Conservation (phyloP, 2,797 vertebrate genomes). For the Neosalanx taihuensis region DNA sequence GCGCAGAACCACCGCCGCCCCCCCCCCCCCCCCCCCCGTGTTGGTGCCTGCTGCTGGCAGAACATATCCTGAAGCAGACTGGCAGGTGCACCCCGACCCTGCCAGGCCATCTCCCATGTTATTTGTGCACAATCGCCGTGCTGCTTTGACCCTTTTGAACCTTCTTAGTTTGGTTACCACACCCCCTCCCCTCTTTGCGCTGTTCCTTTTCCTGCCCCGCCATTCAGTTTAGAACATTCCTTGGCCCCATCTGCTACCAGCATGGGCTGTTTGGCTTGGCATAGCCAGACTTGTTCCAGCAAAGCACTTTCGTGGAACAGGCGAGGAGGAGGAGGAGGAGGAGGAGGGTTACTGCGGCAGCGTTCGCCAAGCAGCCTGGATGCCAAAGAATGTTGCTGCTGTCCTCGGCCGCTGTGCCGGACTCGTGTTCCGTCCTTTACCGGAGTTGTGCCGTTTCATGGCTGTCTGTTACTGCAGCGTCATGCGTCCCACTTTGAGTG, state of each 20-base stretch:
- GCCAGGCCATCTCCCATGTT: conserved; percentile 31
- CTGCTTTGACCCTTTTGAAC: conserved; percentile 10
- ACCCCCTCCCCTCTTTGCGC: conserved; percentile 50
- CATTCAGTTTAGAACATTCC: conserved; percentile 69
- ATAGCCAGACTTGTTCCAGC: conserved; percentile 66
- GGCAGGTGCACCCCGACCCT: conserved; percentile 35
- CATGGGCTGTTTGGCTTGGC: conserved; percentile 75
- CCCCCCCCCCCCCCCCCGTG: no score
- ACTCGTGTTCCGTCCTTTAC: conserved; percentile 36
- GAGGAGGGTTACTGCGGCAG: conserved; percentile 62
- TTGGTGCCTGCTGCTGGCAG: conserved; percentile 50
- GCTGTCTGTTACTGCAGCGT: neutral
- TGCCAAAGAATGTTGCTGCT: conserved; percentile 56
- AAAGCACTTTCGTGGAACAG: conserved; percentile 66
- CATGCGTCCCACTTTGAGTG: neutral
- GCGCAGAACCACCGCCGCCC: conserved; percentile 57
- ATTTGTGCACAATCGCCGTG: conserved; percentile 1
- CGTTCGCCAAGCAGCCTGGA: conserved; percentile 45
- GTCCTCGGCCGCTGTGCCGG: conserved; percentile 41
- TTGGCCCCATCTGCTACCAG: conserved; percentile 75
- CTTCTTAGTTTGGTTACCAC: conserved; percentile 14
- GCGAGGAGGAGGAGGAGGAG: conserved; percentile 42
- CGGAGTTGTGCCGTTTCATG: conserved; percentile 22
- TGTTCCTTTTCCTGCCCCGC: conserved; percentile 48
- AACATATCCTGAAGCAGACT: conserved; percentile 63